These are phyloP conservation scores for Podarcis siculus DNA, from an alignment of 2,797 vertebrate species.

Conservation along the genomic window DNA sequence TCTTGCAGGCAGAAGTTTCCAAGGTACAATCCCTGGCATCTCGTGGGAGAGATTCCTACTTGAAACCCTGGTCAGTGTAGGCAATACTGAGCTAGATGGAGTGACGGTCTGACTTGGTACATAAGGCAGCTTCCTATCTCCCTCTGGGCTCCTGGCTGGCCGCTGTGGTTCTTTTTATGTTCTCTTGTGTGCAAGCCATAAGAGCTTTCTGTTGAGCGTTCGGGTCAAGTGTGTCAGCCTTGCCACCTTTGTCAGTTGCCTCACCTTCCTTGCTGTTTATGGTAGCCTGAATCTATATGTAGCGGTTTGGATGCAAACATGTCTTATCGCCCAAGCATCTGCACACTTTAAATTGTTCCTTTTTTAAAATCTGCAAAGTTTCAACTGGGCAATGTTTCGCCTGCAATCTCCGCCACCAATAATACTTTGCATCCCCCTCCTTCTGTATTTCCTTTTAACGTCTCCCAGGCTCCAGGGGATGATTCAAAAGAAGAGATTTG, in stretches of 20 bases:
- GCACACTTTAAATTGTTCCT: background rate
- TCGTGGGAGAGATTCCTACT: too few relatives aligned
- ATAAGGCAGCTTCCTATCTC: background rate
- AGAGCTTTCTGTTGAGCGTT: background rate
- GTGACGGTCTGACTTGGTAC: too few relatives aligned
- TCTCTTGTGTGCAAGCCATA: background rate
- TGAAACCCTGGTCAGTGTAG: too few relatives aligned
- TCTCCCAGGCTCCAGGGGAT: background rate
- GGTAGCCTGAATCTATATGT: background rate
- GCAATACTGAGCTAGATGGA: too few relatives aligned
- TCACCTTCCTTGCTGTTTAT: background rate
- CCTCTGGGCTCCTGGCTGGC: background rate
- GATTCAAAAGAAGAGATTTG: background rate
- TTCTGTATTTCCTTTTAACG: background rate
- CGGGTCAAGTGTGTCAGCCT: background rate
- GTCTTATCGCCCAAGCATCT: background rate
- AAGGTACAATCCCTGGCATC: too few relatives aligned
- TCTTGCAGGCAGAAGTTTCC: too few relatives aligned
- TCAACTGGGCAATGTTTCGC: background rate
- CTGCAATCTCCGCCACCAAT: background rate
- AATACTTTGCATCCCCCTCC: background rate
- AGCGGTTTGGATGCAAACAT: background rate
- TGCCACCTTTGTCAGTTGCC: background rate
- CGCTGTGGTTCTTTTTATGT: background rate
- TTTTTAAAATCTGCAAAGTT: background rate